phyloP scores from a whole-genome alignment of 2,888 invertebrate genomes.

The Aplocera efformata region DNA sequence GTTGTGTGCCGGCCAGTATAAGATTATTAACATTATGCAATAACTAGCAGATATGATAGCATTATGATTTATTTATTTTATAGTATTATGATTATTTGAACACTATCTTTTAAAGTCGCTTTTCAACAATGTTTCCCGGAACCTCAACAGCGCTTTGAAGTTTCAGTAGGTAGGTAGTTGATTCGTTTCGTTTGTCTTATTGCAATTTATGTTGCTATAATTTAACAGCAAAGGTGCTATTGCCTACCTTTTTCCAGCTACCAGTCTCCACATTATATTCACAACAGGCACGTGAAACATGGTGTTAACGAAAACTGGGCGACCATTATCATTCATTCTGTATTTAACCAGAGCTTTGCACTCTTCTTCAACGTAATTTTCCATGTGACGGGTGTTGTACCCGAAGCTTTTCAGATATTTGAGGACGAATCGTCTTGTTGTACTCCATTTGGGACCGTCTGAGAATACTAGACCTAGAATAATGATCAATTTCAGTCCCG shows the following conservation, averaged over 20 bases:
- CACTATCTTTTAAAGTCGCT: neutral
- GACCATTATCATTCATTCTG: constrained; percentile 47
- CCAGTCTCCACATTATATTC: constrained; percentile 85
- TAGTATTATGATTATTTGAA: too few relatives aligned
- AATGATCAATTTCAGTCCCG: neutral
- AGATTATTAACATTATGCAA: neutral
- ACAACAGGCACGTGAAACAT: constrained; percentile 84
- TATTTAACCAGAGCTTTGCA: constrained; percentile 77
- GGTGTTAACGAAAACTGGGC: constrained; percentile 73
- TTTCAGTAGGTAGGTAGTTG: too few relatives aligned
- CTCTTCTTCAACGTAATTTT: constrained; percentile 81
- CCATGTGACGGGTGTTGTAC: constrained; percentile 82
- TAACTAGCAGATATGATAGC: neutral
- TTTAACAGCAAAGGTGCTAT: too few relatives aligned
- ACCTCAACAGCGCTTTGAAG: too few relatives aligned
- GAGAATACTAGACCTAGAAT: constrained; percentile 84
- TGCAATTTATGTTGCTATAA: too few relatives aligned
- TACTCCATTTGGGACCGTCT: constrained; percentile 83
- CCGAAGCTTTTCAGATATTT: constrained; percentile 84
- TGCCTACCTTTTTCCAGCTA: constrained; percentile 83
- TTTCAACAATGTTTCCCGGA: too few relatives aligned
- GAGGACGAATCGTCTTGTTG: constrained; percentile 82
- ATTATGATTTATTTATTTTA: too few relatives aligned
- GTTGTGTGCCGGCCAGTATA: too few relatives aligned
- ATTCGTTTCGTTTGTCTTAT: too few relatives aligned